Conservation (phyloP, 2,113 vertebrate species). For the Marmota flaviventris region DNA sequence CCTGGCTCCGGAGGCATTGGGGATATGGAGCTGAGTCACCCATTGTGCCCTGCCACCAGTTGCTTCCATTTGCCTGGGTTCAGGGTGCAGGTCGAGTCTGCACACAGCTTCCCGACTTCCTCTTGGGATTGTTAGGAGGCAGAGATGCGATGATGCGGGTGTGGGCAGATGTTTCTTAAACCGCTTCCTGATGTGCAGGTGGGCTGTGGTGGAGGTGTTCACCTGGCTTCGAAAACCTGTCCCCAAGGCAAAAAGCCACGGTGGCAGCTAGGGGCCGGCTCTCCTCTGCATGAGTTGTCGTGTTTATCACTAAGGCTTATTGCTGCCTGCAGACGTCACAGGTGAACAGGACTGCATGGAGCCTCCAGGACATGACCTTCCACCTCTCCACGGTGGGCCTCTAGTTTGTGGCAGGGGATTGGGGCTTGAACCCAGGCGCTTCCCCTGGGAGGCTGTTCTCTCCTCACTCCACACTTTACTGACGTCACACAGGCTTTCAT, state of each 20-base stretch:
- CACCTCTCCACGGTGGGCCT: background rate
- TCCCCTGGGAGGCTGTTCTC: fast-evolving
- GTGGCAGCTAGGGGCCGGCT: background rate
- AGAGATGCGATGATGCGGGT: background rate
- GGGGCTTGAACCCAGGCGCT: background rate
- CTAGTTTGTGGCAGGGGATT: background rate
- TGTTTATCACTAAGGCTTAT: background rate
- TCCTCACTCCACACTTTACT: background rate
- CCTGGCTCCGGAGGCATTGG: background rate
- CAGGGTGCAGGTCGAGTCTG: too few relatives aligned
- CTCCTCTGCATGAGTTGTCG: background rate
- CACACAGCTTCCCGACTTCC: too few relatives aligned
- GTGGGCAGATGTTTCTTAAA: background rate
- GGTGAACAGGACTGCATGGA: background rate
- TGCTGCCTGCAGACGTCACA: background rate
- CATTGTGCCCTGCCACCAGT: background rate
- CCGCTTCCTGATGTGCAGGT: background rate
- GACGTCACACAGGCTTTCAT: background rate
- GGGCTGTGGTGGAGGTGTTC: background rate
- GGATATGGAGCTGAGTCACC: background rate
- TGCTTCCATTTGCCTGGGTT: background rate
- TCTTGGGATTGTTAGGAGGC: background rate
- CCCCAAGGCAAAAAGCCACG: background rate
- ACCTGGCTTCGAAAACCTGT: background rate
- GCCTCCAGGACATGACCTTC: background rate